Base-by-base conservation (phyloP, 2,113 vertebrate genomes). In the Calonectris borealis region DNA sequence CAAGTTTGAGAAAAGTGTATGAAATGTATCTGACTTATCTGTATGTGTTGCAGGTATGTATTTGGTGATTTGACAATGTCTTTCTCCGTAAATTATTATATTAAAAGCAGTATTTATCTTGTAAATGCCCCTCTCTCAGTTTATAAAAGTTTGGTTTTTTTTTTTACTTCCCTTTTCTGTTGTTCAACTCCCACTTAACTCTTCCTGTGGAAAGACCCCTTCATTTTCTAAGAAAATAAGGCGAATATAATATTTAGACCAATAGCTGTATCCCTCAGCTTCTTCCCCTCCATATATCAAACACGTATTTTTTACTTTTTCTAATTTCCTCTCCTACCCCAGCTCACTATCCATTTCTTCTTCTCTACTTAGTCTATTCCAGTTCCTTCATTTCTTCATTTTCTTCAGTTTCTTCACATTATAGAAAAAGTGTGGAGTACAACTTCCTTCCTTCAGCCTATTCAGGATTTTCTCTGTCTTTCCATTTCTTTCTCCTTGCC, bases 381-480 rank as follows among this genome's bases (percentile, higher is more conserved):
- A 83, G 3, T 46, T 91, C 38, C 36, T 40, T 40, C 40, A 40
- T 40, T 60, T 93, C 40, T 87, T 68, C 32, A 54, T 86, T 91
- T 83, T 1, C 32, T 92, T 83, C 40, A 54, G 6, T 29, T 88
- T 87, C n/a, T 88, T 77, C 54, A 38, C 26, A 16, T 70, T 42
- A 38, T 38, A 65, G 61, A 69, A 64, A 61, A 68, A 25, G 3
- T 58, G 13, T 40, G 40, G 49, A 80, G 18, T 46, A 69, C 22
- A 65, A 73, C 21, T 81, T 86, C 54, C 60, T 90, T 90, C 54
- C 42, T 85, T 90, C 80, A 83, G 24, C 36, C 49, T 90, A 69
- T 93, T 93, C 52, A 91, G n/a, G n/a, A 60, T 96, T 73, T 90
- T 91, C 46, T 92, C 40, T n/a, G 7, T 70, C 52, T 86, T 88